A percentile compares a stretch with the other conserved stretches of the same genome.
Evolutionary conservation across 2,113 vertebrate genomes (phyloP).

Genomic region (Apteryx owenii): DNA sequence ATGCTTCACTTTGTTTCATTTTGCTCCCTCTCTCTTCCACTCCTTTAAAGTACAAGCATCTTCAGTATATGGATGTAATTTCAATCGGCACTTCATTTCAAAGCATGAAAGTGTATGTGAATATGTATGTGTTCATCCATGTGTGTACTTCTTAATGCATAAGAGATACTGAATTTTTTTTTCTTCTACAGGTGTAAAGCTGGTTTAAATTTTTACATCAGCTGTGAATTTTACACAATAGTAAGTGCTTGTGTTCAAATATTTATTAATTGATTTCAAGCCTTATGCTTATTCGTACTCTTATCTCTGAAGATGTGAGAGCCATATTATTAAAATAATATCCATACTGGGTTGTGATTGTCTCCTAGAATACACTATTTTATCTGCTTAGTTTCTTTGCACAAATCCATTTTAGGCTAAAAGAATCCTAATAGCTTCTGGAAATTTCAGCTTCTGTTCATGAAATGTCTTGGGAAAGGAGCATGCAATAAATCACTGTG

Average conservation of each 20-base stretch:
- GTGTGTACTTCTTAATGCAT: background rate
- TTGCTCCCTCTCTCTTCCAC: background rate
- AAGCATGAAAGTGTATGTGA: background rate
- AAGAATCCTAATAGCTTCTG: constrained; percentile 40
- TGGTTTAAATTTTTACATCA: constrained; percentile 35
- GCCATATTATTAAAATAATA: constrained; percentile 15
- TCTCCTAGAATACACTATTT: constrained; percentile 41
- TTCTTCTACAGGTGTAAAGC: constrained; percentile 4
- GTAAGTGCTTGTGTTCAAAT: constrained; percentile 39
- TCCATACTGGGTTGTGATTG: background rate
- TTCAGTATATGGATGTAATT: background rate
- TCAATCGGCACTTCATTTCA: background rate
- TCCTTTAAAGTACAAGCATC: background rate
- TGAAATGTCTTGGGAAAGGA: constrained; percentile 14
- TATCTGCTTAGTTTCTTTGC: constrained; percentile 12
- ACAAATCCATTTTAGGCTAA: constrained; percentile 3
- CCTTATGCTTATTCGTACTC: constrained; percentile 34
- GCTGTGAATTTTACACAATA: constrained; percentile 2
- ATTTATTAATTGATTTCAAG: constrained; percentile 41
- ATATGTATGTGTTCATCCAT: background rate
- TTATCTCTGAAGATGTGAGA: constrained; percentile 31
- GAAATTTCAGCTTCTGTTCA: constrained; percentile 26
- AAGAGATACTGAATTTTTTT: background rate
- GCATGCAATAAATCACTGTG: constrained; percentile 32
- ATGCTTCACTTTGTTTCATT: background rate